Percentiles rank a stretch among this genome's conserved stretches.
Conservation (phyloP, 2,113 vertebrate species). For the Rallus limicola region DNA sequence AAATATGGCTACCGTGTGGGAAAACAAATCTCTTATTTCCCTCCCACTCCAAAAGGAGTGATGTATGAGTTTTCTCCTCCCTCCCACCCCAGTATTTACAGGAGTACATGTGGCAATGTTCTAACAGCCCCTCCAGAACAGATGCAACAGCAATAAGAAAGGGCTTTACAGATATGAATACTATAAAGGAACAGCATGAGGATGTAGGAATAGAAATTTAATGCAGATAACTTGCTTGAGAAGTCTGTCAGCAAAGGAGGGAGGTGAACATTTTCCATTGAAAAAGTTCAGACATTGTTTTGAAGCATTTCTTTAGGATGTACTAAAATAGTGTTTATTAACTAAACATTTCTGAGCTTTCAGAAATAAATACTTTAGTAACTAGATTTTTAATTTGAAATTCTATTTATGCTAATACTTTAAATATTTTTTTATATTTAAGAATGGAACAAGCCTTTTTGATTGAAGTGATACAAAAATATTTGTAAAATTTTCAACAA, state of each 20-base stretch:
- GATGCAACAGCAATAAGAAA: neutral
- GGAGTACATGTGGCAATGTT: neutral
- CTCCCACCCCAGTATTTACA: neutral
- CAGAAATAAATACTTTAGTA: neutral
- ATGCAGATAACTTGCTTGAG: neutral
- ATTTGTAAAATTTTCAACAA: neutral
- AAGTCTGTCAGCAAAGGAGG: neutral
- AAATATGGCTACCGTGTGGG: neutral
- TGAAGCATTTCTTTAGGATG: neutral
- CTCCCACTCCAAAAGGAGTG: neutral
- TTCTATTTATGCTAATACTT: neutral
- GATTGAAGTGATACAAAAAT: neutral
- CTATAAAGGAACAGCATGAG: neutral
- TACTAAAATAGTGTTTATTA: neutral
- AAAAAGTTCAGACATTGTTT: neutral
- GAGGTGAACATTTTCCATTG: neutral
- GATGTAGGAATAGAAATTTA: neutral
- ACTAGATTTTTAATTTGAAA: neutral
- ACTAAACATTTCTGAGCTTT: neutral
- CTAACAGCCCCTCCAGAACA: neutral
- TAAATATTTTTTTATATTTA: neutral
- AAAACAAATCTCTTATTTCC: neutral
- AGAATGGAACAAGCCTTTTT: neutral
- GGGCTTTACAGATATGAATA: neutral
- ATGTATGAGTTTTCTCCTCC: neutral